Base-by-base conservation (phyloP, 2,113 vertebrate genomes). In the Tyrannus savana region DNA sequence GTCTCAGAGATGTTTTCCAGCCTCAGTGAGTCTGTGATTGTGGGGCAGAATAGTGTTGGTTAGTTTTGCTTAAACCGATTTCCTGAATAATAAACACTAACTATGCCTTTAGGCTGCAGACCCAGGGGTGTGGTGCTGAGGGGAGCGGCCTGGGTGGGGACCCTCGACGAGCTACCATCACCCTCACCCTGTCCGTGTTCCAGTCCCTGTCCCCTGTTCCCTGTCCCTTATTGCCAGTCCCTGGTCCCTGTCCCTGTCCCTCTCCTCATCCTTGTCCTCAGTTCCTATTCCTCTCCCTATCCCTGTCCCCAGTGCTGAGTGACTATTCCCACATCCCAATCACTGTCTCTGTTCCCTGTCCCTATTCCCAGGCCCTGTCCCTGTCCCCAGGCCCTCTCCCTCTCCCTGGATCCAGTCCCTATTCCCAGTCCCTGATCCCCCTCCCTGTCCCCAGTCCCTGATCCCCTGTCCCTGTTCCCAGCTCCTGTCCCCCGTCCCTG, bases 21-120 rank as follows among this genome's bases (percentile, higher is more conserved):
- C 49, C 41, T 62, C 47, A 55, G 0, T 3, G 25, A 47, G 47
- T 30, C 41, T 11, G n/a, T 12, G 55, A 83, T 5, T 69, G 55
- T 17, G 41, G 24, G 4, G n/a, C 56, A n/a, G 12, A 7, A 41
- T 0, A 14, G 12, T 1, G 12, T 12, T n/a, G 10, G 8, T 7
- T 49, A 39, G 28, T 33, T 47, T 24, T 64, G 14, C 28, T 68
- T 47, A 37, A 18, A 84, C n/a, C 33, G 12, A 17, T 3, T 72
- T 37, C 35, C 17, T 15, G 10, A 74, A 19, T 12, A 62, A 60
- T 8, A 60, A 69, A 31, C 7, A 33, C 24, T 24, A 44, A 39
- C 23, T 12, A 1, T 2, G 9, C 18, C 10, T 66, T 9, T 3
- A 44, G 28, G 24, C 35, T 19, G 28, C 9, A 50, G 49, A 25